Evolutionary conservation across 2,797 vertebrate species (phyloP), one percentile per base, ranked within the genome.

Genomic region (Aeoliscus strigatus): DNA sequence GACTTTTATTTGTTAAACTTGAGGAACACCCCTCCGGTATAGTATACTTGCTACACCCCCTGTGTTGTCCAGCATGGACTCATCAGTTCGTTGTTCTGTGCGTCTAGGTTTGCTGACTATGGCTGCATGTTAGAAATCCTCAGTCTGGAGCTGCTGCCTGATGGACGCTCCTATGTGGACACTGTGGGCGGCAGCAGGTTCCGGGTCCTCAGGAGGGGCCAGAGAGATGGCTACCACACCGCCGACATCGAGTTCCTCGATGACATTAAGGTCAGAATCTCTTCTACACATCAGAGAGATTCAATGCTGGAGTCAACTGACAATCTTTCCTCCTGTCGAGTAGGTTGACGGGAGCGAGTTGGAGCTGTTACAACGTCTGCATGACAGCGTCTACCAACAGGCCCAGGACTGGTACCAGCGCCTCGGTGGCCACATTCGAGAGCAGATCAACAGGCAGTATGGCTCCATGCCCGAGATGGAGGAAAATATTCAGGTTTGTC

Each of bases 41-140:
- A n/a, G n/a, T n/a, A n/a, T n/a, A n/a, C n/a, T n/a, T n/a, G n/a
- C n/a, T n/a, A n/a, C n/a, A n/a, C n/a, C n/a, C n/a, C n/a, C n/a
- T n/a, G n/a, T n/a, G n/a, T n/a, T n/a, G n/a, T n/a, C n/a, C n/a
- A n/a, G n/a, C n/a, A n/a, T n/a, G n/a, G n/a, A n/a, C n/a, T n/a
- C n/a, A n/a, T n/a, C n/a, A n/a, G n/a, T n/a, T n/a, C n/a, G n/a
- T n/a, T n/a, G n/a, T n/a, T n/a, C n/a, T n/a, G n/a, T n/a, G n/a
- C n/a, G n/a, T n/a, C n/a, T 66, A 96, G 93, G 39, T 94, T 96
- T 75, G 85, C 92, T 45, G 92, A 94, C 60, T 92, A 90, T 0
- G 93, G 93, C 57, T 95, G 92, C 43, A 82, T 95, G 77, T 66
- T 96, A 75, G 91, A 94, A 79, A 94, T 96, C 33, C 75, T 77